phyloP scores from a whole-genome alignment of 2,113 vertebrate genomes.

The Pterocles gutturalis region DNA sequence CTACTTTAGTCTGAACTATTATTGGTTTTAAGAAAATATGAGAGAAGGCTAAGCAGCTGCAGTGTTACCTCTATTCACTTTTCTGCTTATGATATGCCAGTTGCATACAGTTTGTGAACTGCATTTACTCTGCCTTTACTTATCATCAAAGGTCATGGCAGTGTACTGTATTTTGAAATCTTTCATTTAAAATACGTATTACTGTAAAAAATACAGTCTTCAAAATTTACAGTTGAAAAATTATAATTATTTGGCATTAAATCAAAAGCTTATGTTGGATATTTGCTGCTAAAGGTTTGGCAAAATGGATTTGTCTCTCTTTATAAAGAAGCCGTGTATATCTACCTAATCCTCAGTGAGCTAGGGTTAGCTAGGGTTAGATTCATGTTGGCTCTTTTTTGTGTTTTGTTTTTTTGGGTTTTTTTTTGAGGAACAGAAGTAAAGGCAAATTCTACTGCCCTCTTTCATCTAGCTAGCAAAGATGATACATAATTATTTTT shows the following conservation, averaged over 20 bases:
- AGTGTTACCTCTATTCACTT: accelerated
- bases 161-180: neutral
- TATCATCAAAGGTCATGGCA: neutral
- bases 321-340: neutral
- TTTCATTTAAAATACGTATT: neutral
- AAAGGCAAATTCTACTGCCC: neutral
- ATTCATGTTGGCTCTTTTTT: neutral
- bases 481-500: neutral
- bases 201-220: neutral
- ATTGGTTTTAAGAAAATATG: neutral
- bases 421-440: neutral
- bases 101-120: neutral
- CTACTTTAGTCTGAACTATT: neutral
- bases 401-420: no score
- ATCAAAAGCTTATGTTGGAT: neutral
- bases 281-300: neutral
- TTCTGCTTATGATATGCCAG: neutral
- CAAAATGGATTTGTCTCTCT: neutral
- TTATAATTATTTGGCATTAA: neutral
- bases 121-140: neutral
- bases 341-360: neutral
- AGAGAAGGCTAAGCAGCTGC: neutral
- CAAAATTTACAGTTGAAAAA: neutral
- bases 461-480: neutral
- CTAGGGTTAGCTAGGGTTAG: neutral